A percentile compares a stretch with the other conserved stretches of the same genome.
Evolutionary conservation across 2,113 vertebrate species (phyloP).

Genomic region (Chinchilla lanigera): DNA sequence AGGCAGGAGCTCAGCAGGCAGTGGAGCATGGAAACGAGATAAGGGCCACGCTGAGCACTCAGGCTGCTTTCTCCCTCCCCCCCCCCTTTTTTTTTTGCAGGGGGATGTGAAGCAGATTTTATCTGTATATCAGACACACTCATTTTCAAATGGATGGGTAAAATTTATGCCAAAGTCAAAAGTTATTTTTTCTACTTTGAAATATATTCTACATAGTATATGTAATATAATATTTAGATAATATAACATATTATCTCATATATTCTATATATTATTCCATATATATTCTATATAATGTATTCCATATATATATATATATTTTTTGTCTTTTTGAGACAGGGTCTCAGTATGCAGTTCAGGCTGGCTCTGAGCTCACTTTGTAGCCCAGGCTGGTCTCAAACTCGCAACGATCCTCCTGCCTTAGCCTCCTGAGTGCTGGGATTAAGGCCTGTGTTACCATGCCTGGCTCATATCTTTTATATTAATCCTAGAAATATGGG

Average conservation of each 20-base stretch:
- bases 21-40: not conserved
- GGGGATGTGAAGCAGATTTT: not conserved
- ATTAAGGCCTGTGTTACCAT: no score
- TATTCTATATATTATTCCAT: not conserved
- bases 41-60: not conserved
- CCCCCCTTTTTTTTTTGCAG: not conserved
- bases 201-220: not conserved
- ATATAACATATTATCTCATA: not conserved
- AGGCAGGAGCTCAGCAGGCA: not conserved
- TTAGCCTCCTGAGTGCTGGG: no score
- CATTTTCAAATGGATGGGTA: conserved; percentile 9
- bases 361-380: no score
- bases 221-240: no score
- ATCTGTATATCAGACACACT: not conserved
- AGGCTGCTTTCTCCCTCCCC: not conserved
- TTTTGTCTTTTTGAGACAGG: no score
- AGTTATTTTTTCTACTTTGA: not conserved
- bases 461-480: no score
- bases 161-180: not conserved
- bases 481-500: not conserved
- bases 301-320: no score
- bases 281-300: not conserved
- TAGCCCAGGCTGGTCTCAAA: no score
- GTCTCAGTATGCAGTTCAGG: no score
- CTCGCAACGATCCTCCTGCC: no score